Evolutionary conservation across 2,888 invertebrate genomes (phyloP).

Genomic region (Dilophus febrilis): DNA sequence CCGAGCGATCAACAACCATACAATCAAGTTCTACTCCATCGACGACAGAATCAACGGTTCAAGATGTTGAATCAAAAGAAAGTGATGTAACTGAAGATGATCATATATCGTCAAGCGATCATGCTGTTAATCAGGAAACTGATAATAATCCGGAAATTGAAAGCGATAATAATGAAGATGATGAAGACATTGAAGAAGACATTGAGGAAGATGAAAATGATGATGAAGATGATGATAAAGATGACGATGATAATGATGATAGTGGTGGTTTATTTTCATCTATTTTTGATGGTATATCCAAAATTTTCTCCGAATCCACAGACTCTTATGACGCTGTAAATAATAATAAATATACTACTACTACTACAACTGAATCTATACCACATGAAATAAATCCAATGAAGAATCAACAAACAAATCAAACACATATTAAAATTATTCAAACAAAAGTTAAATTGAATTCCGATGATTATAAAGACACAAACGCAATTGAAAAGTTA

Average conservation of each 20-base stretch:
- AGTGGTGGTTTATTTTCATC: background rate
- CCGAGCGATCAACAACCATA: no score
- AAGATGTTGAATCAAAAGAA: no score
- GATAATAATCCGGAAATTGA: no score
- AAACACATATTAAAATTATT: background rate
- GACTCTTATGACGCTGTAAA: no score
- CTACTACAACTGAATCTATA: background rate
- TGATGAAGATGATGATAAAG: slow-evolving; percentile 2
- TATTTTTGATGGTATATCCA: background rate
- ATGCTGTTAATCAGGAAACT: no score
- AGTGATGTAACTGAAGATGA: no score
- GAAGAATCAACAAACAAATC: no score
- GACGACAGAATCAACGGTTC: background rate
- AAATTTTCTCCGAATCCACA: background rate
- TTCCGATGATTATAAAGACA: background rate
- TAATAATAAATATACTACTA: background rate
- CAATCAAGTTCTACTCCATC: background rate
- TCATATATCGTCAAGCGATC: no score
- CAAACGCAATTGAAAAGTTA: background rate
- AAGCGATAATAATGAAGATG: slow-evolving; percentile 1
- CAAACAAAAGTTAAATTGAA: background rate
- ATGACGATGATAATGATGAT: background rate
- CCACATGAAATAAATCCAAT: background rate
- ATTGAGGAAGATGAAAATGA: background rate
- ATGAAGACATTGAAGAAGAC: background rate